Evolutionary conservation across 2,113 vertebrate species (phyloP).

Genomic region (Callionymus lyra): DNA sequence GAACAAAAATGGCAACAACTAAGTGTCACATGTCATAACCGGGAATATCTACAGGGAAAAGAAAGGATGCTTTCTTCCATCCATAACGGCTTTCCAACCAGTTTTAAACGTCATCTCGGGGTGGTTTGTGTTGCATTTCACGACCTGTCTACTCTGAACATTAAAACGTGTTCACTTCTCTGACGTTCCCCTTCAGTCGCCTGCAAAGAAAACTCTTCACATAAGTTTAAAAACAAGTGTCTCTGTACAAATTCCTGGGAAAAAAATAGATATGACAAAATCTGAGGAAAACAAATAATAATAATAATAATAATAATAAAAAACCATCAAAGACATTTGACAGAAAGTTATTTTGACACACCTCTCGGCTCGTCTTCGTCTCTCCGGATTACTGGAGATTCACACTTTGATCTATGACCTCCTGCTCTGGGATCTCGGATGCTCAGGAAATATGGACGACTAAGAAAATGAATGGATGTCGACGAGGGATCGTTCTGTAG

Average conservation of each 20-base stretch:
- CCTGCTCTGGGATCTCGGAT: no score
- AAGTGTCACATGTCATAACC: slow-evolving; percentile 60
- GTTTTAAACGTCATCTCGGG: slow-evolving; percentile 33
- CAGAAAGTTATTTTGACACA: slow-evolving; percentile 18
- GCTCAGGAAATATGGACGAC: slow-evolving; percentile 15
- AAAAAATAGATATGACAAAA: slow-evolving; percentile 47
- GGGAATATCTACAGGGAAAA: slow-evolving; percentile 59
- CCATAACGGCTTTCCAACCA: slow-evolving; percentile 35
- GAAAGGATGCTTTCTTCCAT: slow-evolving; percentile 45
- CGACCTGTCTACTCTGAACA: slow-evolving; percentile 54
- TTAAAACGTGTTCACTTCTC: slow-evolving; percentile 67
- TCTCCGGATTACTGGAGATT: not conserved
- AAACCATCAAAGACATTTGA: slow-evolving; percentile 33
- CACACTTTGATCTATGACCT: no score
- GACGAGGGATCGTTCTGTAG: slow-evolving; percentile 16
- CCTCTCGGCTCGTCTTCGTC: slow-evolving; percentile 9
- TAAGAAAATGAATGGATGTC: slow-evolving; percentile 27
- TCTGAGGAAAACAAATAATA: slow-evolving; percentile 26
- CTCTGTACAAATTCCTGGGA: slow-evolving; percentile 53
- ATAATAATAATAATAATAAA: slow-evolving; percentile 7
- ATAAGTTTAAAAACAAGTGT: slow-evolving; percentile 45
- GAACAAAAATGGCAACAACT: slow-evolving; percentile 65
- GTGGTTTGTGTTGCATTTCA: slow-evolving; percentile 21
- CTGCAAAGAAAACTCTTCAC: slow-evolving; percentile 53
- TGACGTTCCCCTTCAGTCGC: slow-evolving; percentile 53